Base-by-base conservation (phyloP, 2,888 invertebrate genomes). In the Drepana falcataria region DNA sequence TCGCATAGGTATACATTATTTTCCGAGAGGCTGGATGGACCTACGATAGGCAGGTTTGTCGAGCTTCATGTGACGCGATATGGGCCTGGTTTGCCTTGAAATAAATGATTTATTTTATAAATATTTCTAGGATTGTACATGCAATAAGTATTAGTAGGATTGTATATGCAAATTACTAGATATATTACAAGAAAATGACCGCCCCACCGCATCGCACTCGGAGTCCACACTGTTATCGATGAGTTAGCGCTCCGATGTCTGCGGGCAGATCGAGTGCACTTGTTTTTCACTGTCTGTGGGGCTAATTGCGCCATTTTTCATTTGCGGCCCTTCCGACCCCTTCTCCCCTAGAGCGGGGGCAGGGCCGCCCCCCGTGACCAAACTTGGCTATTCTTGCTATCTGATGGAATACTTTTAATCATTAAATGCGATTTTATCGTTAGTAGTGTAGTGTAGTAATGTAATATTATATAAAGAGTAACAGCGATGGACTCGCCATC, bases 301-400 rank as follows among this genome's bases (percentile, higher is more conserved):
- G 83, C 89, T 90, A 91, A 90, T 89, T 88, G 87, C 85, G 80
- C 87, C 81, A 89, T 90, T 90, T 88, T 85, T 91, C 90, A 89
- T 85, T 79, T 79, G 77, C 79, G 77, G 73, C 79, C 81, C 81
- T 69, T 71, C 75, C 73, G 60, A 58, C 66, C 68, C 64, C 59
- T 58, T 57, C 56, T 58, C 53, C 54, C 58, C 49, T 41, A 55
- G 53, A 51, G 48, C 53, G 5, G 58, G 52, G 64, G 57, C 59
- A 57, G 54, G 61, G 52, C 58, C 55, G 54, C 59, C 61, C 51
- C 64, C 60, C 62, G 66, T 68, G 69, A 65, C 69, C 63, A 59
- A 60, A 69, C 77, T 68, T 66, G 68, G 69, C 75, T 73, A 72
- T 74, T 71, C 76, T 72, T 68, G 69, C 64, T 64, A 58, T 60